These are phyloP conservation scores for honey bee (Apis mellifera) DNA, from an alignment of 1,140 invertebrate species.

Conservation along the genomic window DNA sequence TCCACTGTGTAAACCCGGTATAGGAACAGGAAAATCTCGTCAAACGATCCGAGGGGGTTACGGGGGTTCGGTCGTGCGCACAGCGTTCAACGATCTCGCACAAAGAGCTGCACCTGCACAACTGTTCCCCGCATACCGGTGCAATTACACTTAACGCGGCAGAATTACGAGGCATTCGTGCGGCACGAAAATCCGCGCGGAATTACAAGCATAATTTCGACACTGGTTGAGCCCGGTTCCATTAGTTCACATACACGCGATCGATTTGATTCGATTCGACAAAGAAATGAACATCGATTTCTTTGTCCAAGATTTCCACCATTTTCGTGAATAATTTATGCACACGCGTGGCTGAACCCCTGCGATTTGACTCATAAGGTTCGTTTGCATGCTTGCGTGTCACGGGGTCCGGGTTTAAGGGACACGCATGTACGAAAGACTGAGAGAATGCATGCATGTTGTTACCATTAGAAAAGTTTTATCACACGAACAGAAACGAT, in stretches of 20 bases:
- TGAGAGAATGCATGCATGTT: conserved; percentile 1
- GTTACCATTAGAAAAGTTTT: too few species aligned
- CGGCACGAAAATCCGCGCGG: conserved; percentile 50
- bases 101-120: conserved; percentile 7
- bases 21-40: neutral
- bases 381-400: conserved; percentile 61
- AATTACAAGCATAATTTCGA: conserved; percentile 52
- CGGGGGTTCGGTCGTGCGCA: neutral
- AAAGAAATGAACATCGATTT: neutral
- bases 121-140: conserved; percentile 18
- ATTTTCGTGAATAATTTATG: conserved; percentile 49
- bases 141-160: conserved; percentile 52
- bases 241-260: conserved; percentile 21
- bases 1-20: neutral
- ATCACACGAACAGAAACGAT: too few species aligned
- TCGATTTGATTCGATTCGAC: conserved; percentile 13
- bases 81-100: neutral
- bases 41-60: neutral
- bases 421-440: conserved; percentile 47
- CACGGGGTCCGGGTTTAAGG: conserved; percentile 31
- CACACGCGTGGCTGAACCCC: conserved; percentile 4
- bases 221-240: neutral
- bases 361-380: conserved; percentile 60
- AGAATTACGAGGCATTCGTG: conserved; percentile 47
- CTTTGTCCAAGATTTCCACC: neutral